A percentile compares a stretch with the other conserved stretches of the same genome.
Conservation (phyloP, 2,113 vertebrate genomes). For the Oenanthe melanoleuca region DNA sequence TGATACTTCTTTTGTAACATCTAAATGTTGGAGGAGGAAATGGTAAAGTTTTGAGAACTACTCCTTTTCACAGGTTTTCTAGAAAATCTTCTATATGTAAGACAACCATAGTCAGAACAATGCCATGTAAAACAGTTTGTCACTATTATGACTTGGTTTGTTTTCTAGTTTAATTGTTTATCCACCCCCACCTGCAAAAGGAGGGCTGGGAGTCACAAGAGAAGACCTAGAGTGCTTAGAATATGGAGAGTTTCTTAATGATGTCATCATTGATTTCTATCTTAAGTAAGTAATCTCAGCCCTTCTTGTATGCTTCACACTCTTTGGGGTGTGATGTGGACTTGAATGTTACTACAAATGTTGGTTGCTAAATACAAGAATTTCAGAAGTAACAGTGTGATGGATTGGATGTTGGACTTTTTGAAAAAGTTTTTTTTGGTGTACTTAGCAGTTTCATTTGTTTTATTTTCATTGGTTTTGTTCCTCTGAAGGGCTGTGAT, state of each 20-base stretch:
- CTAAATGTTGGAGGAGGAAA: neutral
- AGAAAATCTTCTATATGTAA: neutral
- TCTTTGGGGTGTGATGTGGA: neutral
- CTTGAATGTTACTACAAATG: neutral
- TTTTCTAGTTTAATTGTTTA: conserved; percentile 91
- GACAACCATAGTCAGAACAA: neutral
- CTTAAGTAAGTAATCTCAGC: conserved; percentile 85
- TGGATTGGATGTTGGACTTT: neutral
- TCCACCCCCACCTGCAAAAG: conserved; percentile 92
- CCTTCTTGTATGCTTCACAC: neutral
- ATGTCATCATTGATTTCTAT: conserved; percentile 99
- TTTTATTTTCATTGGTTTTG: neutral
- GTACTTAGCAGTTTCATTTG: neutral
- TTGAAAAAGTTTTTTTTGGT: neutral
- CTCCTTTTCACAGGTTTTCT: neutral
- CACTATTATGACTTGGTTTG: neutral
- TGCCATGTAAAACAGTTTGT: neutral
- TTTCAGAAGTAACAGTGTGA: neutral
- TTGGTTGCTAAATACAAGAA: neutral
- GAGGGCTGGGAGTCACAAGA: conserved; percentile 91
- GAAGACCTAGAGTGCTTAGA: conserved; percentile 95
- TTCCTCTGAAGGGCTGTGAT: neutral
- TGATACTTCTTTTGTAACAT: neutral
- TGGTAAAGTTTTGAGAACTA: neutral
- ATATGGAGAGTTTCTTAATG: conserved; percentile 94